Percentiles rank a stretch among this genome's conserved stretches.
Evolutionary conservation across 2,797 vertebrate genomes (phyloP).

Genomic region (Channa striata): DNA sequence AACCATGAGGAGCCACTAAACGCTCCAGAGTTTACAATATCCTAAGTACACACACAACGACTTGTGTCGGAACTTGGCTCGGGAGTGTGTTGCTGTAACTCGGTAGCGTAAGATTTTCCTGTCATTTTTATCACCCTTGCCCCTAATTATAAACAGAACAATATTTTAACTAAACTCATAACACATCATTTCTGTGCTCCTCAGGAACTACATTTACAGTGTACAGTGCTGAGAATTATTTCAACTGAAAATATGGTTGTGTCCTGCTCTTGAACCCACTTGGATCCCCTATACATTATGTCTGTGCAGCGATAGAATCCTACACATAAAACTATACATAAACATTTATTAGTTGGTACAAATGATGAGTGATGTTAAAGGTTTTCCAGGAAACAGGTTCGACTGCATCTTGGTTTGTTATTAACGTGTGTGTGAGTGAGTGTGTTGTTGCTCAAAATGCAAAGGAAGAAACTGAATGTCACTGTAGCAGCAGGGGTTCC

Average conservation of each 20-base stretch:
- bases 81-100: constrained; percentile 60
- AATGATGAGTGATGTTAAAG: constrained; percentile 26
- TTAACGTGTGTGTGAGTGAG: no score
- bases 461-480: constrained; percentile 19
- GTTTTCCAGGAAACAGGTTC: constrained; percentile 18
- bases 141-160: constrained; percentile 63
- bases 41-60: constrained; percentile 70
- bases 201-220: constrained; percentile 29
- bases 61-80: constrained; percentile 68
- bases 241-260: constrained; percentile 63
- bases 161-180: constrained; percentile 42
- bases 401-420: constrained; percentile 18
- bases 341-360: constrained; percentile 19
- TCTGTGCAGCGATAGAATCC: constrained; percentile 44
- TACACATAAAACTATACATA: constrained; percentile 46
- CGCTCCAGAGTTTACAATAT: constrained; percentile 75
- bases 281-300: constrained; percentile 34
- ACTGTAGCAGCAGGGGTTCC: constrained; percentile 17
- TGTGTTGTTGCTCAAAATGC: constrained; percentile 11
- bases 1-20: constrained; percentile 76
- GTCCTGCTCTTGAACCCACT: constrained; percentile 70
- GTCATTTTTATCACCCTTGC: constrained; percentile 72
- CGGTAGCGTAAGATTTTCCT: constrained; percentile 65
- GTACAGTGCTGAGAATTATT: background rate
- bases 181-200: constrained; percentile 12